A percentile compares a stretch with the other conserved stretches of the same genome.
These are phyloP conservation scores for Scelioninae gen. 2 DNA, from an alignment of 2,888 invertebrate species.

Conservation along the genomic window DNA sequence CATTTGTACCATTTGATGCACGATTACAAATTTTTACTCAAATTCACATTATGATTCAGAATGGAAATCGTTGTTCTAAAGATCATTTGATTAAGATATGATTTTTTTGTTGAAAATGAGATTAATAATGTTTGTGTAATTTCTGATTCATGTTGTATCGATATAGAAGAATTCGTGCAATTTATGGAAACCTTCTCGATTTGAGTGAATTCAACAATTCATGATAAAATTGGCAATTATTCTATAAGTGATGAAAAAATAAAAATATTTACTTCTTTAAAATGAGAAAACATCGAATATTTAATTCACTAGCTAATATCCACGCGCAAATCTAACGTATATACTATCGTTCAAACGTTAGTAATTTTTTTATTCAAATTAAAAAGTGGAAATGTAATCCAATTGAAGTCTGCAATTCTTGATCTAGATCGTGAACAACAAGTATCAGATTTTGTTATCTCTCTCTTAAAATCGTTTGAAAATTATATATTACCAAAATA, in stretches of 20 bases:
- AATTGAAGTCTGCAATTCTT: too few species aligned
- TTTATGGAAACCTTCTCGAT: conserved; percentile 30
- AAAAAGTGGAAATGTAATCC: too few species aligned
- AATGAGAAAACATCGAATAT: conserved; percentile 38
- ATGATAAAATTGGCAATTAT: conserved; percentile 39
- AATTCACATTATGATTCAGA: conserved; percentile 55
- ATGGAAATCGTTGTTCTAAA: conserved; percentile 61
- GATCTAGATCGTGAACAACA: too few species aligned
- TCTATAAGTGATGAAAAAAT: conserved; percentile 39
- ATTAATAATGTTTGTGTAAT: conserved; percentile 14
- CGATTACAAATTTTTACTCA: conserved; percentile 54
- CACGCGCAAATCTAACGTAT: too few species aligned
- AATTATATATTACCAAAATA: too few species aligned
- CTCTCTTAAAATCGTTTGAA: too few species aligned
- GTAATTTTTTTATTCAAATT: too few species aligned
- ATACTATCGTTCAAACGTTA: too few species aligned
- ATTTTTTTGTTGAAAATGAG: conserved; percentile 55
- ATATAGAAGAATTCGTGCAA: conserved; percentile 23
- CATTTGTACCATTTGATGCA: conserved; percentile 52
- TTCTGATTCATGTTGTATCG: conserved; percentile 28
- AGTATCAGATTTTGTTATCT: too few species aligned
- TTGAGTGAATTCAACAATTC: conserved; percentile 28
- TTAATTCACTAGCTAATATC: too few species aligned
- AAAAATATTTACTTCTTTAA: conserved; percentile 42
- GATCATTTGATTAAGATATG: conserved; percentile 59